Percentiles rank a stretch among this genome's conserved stretches.
phyloP scores from a whole-genome alignment of 2,113 vertebrate species.

The Sterrhoptilus dennistouni region DNA sequence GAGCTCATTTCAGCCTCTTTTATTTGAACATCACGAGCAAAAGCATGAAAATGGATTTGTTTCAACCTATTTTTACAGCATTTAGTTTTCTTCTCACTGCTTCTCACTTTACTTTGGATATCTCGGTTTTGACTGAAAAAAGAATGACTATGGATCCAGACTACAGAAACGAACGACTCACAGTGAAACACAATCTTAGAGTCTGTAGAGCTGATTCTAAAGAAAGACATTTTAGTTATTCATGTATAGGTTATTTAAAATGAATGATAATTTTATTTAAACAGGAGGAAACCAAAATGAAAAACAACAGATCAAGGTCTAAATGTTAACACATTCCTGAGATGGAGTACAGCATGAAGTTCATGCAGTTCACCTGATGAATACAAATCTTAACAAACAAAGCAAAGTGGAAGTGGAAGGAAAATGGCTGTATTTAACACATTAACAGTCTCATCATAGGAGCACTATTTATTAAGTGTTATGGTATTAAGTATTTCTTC shows the following conservation, averaged over 20 bases:
- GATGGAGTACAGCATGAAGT: not conserved
- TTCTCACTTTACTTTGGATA: not conserved
- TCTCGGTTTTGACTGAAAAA: not conserved
- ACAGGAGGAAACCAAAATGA: not conserved
- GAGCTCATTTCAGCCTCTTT: not conserved
- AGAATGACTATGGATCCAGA: not conserved
- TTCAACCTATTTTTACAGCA: slow-evolving; percentile 39
- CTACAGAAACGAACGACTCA: not conserved
- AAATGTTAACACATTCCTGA: not conserved
- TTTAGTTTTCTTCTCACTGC: not conserved
- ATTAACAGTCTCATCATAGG: not conserved
- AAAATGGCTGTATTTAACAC: not conserved
- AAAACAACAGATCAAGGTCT: not conserved
- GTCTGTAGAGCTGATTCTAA: not conserved
- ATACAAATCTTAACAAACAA: not conserved
- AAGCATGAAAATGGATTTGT: slow-evolving; percentile 24
- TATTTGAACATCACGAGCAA: not conserved
- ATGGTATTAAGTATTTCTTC: not conserved
- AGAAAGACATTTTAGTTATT: not conserved
- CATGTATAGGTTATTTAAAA: not conserved
- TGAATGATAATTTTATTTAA: not conserved
- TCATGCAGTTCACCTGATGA: not conserved
- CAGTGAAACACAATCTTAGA: not conserved
- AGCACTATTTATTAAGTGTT: not conserved
- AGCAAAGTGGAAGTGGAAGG: not conserved